phyloP scores from a whole-genome alignment of 2,888 invertebrate genomes.

The Philhelius pedissequus region DNA sequence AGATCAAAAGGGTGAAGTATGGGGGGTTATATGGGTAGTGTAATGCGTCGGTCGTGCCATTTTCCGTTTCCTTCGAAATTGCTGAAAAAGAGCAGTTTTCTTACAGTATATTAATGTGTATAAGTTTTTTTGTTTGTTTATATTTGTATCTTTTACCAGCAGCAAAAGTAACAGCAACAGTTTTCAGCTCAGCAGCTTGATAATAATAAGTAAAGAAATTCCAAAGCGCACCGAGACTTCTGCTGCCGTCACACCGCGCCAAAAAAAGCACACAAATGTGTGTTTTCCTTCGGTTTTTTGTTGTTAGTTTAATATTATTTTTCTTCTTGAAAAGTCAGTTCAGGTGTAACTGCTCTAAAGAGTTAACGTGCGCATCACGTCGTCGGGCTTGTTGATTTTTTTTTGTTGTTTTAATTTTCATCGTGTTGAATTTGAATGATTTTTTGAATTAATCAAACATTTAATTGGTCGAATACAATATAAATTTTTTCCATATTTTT shows the following conservation, averaged over 20 bases:
- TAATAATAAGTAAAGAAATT: conserved; percentile 39
- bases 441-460: background rate
- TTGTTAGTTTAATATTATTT: conserved; percentile 44
- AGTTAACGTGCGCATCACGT: conserved; percentile 65
- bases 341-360: conserved; percentile 67
- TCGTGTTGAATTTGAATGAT: background rate
- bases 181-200: conserved; percentile 32
- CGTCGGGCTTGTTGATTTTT: conserved; percentile 25
- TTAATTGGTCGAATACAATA: background rate
- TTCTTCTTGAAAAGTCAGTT: conserved; percentile 58
- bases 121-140: conserved; percentile 4
- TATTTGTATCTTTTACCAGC: conserved; percentile 43
- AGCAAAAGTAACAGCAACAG: conserved; percentile 23
- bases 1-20: conserved; percentile 18
- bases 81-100: conserved; percentile 17
- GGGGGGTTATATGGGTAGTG: background rate
- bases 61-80: conserved; percentile 32
- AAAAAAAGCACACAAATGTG: conserved; percentile 58
- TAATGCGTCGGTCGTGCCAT: conserved; percentile 32
- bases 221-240: conserved; percentile 42
- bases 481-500: background rate
- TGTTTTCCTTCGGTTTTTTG: conserved; percentile 2
- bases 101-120: conserved; percentile 16
- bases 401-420: background rate
- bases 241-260: conserved; percentile 1